Conservation (phyloP, 2,113 vertebrate genomes). For the Thymallus thymallus region DNA sequence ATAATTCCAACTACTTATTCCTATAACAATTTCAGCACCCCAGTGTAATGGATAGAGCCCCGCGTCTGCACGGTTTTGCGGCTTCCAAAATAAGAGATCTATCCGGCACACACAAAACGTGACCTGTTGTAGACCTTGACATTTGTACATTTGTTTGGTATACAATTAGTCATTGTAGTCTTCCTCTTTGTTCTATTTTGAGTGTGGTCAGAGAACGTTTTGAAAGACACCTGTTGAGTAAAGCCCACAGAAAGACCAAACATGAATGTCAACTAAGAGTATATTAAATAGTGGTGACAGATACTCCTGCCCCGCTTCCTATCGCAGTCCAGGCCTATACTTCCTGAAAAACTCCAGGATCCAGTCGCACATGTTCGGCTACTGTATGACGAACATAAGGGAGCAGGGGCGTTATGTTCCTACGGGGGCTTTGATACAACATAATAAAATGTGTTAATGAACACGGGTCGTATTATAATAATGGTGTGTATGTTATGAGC, state of each 20-base stretch:
- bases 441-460: conserved; percentile 25
- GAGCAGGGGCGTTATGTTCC: conserved; percentile 22
- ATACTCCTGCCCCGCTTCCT: neutral
- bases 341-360: neutral
- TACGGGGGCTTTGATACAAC: conserved; percentile 19
- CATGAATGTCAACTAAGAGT: neutral
- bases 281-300: conserved; percentile 2
- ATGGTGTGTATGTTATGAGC: conserved; percentile 42
- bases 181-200: neutral
- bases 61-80: neutral
- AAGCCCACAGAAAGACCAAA: conserved; percentile 3
- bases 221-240: neutral
- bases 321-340: neutral
- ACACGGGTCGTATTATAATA: conserved; percentile 24
- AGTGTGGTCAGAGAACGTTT: neutral
- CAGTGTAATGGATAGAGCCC: neutral
- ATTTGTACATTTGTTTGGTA: neutral
- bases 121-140: neutral
- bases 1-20: neutral
- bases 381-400: neutral
- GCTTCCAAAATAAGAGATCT: neutral
- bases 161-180: neutral
- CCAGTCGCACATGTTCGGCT: neutral
- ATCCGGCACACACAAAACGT: neutral
- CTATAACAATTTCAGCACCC: neutral